These are phyloP conservation scores for Zaprionus africanus DNA, from an alignment of 1,140 invertebrate genomes.

Conservation along the genomic window DNA sequence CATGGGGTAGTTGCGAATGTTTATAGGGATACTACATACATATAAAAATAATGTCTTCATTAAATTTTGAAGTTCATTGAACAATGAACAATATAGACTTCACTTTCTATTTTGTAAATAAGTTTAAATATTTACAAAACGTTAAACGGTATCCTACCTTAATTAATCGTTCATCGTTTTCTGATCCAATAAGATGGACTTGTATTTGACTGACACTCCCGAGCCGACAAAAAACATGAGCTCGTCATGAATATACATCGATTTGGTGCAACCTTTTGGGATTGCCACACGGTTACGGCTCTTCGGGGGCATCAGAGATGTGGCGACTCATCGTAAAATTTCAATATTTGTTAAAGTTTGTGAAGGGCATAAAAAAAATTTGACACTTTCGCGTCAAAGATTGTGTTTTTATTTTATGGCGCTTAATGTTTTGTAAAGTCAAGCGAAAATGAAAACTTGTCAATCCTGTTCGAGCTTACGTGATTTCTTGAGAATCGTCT, in stretches of 20 bases:
- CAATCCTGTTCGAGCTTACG: conserved; percentile 67
- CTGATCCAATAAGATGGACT: not conserved
- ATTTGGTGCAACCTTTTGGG: conserved; percentile 10
- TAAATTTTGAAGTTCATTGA: too few species aligned
- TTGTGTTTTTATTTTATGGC: conserved; percentile 11
- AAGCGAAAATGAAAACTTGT: conserved; percentile 64
- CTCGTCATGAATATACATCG: conserved; percentile 4
- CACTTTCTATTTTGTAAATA: not conserved
- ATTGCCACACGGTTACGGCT: conserved; percentile 26
- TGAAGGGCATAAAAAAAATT: conserved; percentile 75
- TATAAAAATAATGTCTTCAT: too few species aligned
- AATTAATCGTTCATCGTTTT: not conserved
- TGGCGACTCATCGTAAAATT: conserved; percentile 41
- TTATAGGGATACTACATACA: not conserved
- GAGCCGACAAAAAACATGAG: conserved; percentile 13
- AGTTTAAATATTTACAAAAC: not conserved
- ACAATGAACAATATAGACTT: not conserved
- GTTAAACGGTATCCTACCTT: not conserved
- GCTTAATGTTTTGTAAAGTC: conserved; percentile 28
- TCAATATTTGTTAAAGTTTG: conserved; percentile 62
- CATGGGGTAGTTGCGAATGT: conserved; percentile 2
- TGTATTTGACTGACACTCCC: conserved; percentile 22
- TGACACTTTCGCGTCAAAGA: conserved; percentile 65
- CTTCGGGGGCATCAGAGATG: conserved; percentile 11
- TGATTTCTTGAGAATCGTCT: conserved; percentile 59